Base-by-base conservation (phyloP, 2,888 invertebrate genomes). In the Psylliodes chrysocephalus region DNA sequence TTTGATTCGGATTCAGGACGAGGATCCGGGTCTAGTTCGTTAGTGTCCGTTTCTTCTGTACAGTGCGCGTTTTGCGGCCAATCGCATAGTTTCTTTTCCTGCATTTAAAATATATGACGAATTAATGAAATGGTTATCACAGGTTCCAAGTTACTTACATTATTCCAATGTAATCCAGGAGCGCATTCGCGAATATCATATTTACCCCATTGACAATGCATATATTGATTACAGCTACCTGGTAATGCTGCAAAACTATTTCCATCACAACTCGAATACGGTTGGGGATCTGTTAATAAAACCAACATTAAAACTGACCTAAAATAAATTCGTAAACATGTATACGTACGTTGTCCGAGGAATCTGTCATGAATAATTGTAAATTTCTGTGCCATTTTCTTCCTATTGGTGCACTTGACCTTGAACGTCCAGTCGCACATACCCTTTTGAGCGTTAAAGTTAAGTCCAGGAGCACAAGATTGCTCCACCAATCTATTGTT, bases 201-300 rank as follows among this genome's bases (percentile, higher is more conserved):
- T 74, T 90, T 89, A 28, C 92, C 92, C 87, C 93, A 93, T 14
- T 93, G 83, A 73, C 95, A 95, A 67, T 91, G 89, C 65, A 89
- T 84, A 77, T 93, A 94, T 56, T 89, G 88, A 0, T 85, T 84
- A 75, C 94, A 94, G 74, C 93, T 90, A 0, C 86, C 86, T 0
- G 90, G 89, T 70, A 89, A 84, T 0, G 86, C 81, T 0, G 89
- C 86, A 73, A 89, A 91, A 61, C 86, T 82, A n/a, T 90, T 90
- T 51, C 86, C 88, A 64, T 87, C 84, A 77, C 91, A 88, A 0
- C 83, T 80, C 47, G 85, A 83, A 81, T 85, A 86, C 76, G 85
- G 81, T 63, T 77, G 71, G 25, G 79, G 77, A 28, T 63, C 72
- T 67, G 63, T 44, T 49, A 35, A n/a, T n/a, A n/a, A n/a, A n/a